These are phyloP conservation scores for Stegastes partitus DNA, from an alignment of 2,113 vertebrate species.

Conservation along the genomic window DNA sequence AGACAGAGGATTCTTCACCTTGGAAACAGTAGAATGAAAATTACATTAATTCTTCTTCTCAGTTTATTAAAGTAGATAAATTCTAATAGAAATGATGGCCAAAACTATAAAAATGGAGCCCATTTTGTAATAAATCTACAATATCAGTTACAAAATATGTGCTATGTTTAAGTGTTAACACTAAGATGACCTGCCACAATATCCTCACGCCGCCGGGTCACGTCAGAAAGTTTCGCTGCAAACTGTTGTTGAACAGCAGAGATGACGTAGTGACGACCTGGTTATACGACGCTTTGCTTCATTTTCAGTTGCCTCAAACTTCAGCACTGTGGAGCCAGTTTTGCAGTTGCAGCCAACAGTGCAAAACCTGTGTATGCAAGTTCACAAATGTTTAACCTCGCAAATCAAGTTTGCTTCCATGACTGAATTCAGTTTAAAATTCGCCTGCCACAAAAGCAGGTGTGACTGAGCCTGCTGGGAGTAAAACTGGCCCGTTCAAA, in stretches of 20 bases:
- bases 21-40: not conserved
- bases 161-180: not conserved
- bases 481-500: not conserved
- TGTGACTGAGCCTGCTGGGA: not conserved
- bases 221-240: not conserved
- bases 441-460: not conserved
- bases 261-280: not conserved
- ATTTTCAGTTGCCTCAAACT: not conserved
- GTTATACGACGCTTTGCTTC: not conserved
- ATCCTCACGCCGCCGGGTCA: not conserved
- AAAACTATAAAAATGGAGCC: not conserved
- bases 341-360: constrained; percentile 3
- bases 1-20: not conserved
- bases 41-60: not conserved
- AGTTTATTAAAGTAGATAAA: no score
- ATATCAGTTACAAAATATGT: not conserved
- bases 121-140: not conserved
- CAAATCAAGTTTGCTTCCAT: not conserved
- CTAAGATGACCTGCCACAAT: not conserved
- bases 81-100: not conserved
- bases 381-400: not conserved
- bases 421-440: not conserved
- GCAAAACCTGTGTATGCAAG: not conserved
- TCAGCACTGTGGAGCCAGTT: constrained; percentile 6
- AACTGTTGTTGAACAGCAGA: not conserved